Evolutionary conservation across 1,140 invertebrate species (phyloP), one percentile per base, ranked within the genome.

Genomic region (Trissolcus basalis): DNA sequence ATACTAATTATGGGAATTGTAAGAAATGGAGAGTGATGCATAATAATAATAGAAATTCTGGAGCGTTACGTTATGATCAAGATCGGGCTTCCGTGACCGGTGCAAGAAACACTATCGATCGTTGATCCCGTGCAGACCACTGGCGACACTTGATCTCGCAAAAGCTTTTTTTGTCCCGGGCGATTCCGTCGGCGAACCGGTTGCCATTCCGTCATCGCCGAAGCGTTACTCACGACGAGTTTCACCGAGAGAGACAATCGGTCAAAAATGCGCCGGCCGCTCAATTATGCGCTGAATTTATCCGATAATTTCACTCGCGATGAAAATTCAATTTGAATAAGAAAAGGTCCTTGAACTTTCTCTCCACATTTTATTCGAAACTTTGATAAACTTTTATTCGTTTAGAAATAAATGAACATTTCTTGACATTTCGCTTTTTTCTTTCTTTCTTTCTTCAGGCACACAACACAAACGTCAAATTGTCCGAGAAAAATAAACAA

Each of bases 71-170:
- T 70, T 56, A 50, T 58, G 50, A 14, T 64, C 48, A 15, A 33
- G 10, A 67, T 69, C 59, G 54, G 56, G 11, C 68, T 77, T 78
- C 64, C 69, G 71, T 33, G 61, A 71, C 63, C 12, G 58, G 43
- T 54, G 51, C 56, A 68, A 72, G 77, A 71, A 78, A 78, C 50
- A 36, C 65, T 68, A 68, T 73, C 76, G 76, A 78, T 73, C 70
- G 65, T 70, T 73, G 76, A 36, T 45, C 60, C 51, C 50, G 45
- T 4, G 9, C 60, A 60, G 45, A 78, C 76, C 70, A 55, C 70
- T 50, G 13, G 48, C 48, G 76, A 74, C 70, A 78, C 61, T 54
- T 67, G 71, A 78, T 78, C 71, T 45, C 49, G 49, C 19, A 15
- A 2, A n/a, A 36, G 39, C 36, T 51, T 78, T 78, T 78, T 78